Evolutionary conservation across 2,797 vertebrate genomes (phyloP).

Genomic region (Clamator glandarius): DNA sequence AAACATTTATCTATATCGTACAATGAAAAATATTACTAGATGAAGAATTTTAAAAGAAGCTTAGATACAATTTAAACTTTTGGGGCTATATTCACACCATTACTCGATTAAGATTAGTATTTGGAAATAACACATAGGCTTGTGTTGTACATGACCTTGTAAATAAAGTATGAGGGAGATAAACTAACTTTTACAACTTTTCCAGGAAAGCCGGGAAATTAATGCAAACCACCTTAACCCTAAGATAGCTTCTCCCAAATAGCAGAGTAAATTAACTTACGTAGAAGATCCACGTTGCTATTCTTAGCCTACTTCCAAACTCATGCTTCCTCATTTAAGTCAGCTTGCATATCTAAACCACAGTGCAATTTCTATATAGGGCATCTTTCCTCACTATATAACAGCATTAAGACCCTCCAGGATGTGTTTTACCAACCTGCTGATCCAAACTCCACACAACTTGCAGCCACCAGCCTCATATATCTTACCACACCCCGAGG

Average conservation of each 20-base stretch:
- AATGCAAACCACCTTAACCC: slow-evolving; percentile 32
- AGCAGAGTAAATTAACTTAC: slow-evolving; percentile 39
- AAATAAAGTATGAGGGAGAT: slow-evolving; percentile 37
- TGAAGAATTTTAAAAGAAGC: not conserved
- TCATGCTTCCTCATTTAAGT: slow-evolving; percentile 23
- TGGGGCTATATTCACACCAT: not conserved
- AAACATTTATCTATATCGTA: not conserved
- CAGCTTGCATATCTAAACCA: slow-evolving; percentile 19
- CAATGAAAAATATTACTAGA: not conserved
- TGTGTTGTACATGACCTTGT: not conserved
- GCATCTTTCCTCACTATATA: slow-evolving; percentile 7
- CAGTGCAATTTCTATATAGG: not conserved
- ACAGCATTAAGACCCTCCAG: slow-evolving; percentile 44
- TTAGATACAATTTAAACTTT: not conserved
- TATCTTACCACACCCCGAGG: slow-evolving; percentile 35
- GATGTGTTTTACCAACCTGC: slow-evolving; percentile 51
- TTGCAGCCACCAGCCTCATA: not conserved
- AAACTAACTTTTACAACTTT: slow-evolving; percentile 38
- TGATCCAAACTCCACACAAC: not conserved
- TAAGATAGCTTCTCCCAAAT: slow-evolving; percentile 41
- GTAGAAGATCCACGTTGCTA: slow-evolving; percentile 27
- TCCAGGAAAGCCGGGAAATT: slow-evolving; percentile 44
- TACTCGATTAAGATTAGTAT: not conserved
- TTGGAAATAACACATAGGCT: not conserved
- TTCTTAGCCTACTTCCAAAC: slow-evolving; percentile 51